Percentiles rank a stretch among this genome's conserved stretches.
Conservation (phyloP, 2,797 vertebrate species). For the Typhlichthys eigenmanni region DNA sequence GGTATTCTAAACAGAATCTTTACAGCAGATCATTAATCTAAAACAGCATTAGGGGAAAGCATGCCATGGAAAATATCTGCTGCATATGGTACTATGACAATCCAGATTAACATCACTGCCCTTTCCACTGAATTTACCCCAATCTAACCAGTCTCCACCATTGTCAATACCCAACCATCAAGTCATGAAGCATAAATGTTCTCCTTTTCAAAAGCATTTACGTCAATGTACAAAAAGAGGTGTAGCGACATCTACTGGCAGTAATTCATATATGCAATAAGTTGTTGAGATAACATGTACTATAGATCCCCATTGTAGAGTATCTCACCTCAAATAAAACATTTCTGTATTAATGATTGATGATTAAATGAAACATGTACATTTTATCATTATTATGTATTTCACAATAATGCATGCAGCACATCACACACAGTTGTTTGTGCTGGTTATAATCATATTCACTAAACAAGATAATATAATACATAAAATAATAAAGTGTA, state of each 20-base stretch:
- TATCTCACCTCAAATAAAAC: constrained; percentile 47
- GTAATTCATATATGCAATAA: constrained; percentile 31
- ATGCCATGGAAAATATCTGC: constrained; percentile 61
- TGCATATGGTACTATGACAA: constrained; percentile 39
- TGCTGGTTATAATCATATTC: background rate
- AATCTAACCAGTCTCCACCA: constrained; percentile 15
- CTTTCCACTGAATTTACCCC: constrained; percentile 43
- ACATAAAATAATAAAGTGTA: no score
- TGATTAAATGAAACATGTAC: constrained; percentile 25
- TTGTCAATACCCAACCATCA: constrained; percentile 15
- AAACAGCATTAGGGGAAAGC: constrained; percentile 40
- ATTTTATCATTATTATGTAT: no score
- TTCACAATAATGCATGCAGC: no score
- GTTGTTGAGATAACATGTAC: background rate
- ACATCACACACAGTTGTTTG: no score
- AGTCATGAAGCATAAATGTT: constrained; percentile 2
- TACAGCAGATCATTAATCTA: constrained; percentile 41
- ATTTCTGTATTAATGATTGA: no score
- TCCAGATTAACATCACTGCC: constrained; percentile 56
- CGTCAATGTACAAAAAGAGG: constrained; percentile 42
- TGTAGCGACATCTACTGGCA: constrained; percentile 69
- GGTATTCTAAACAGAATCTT: constrained; percentile 42
- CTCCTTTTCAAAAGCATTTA: background rate
- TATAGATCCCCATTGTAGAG: constrained; percentile 32
- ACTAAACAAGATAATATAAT: no score